phyloP scores from a whole-genome alignment of 1,140 invertebrate species.

The Plodia interpunctella region DNA sequence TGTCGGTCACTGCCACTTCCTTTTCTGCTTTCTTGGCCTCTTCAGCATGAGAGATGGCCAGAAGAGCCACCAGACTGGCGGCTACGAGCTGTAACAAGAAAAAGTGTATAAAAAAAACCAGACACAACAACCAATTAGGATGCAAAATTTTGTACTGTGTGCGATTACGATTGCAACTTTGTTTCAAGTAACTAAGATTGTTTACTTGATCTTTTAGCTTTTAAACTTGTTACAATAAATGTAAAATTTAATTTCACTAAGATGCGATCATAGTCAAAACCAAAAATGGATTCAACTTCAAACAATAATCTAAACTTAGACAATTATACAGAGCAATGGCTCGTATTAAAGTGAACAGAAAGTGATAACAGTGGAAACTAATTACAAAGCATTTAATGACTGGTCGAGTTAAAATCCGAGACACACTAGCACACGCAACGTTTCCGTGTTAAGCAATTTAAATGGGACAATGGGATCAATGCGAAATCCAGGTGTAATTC shows the following conservation, averaged over 20 bases:
- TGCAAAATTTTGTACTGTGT: too few relatives aligned
- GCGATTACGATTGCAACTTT: too few relatives aligned
- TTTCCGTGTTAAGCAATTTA: constrained; percentile 45
- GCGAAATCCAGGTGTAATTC: constrained; percentile 37
- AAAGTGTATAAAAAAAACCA: not conserved
- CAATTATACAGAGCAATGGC: not conserved
- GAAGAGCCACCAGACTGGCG: constrained; percentile 77
- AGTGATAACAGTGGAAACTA: constrained; percentile 14
- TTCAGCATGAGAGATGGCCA: constrained; percentile 74
- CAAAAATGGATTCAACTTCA: too few relatives aligned
- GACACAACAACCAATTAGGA: not conserved
- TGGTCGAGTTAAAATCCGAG: constrained; percentile 24
- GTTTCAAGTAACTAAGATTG: too few relatives aligned
- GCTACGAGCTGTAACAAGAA: constrained; percentile 67
- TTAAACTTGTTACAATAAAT: too few relatives aligned
- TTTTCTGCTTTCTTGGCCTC: constrained; percentile 76
- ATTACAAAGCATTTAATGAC: constrained; percentile 34
- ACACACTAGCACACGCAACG: constrained; percentile 34
- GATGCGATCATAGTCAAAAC: too few relatives aligned
- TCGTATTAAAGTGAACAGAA: not conserved
- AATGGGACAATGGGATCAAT: constrained; percentile 31
- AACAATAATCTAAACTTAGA: too few relatives aligned
- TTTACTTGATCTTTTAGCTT: too few relatives aligned
- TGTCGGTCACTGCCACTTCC: constrained; percentile 71
- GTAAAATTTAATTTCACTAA: too few relatives aligned